These are phyloP conservation scores for Myathropa florea DNA, from an alignment of 2,888 invertebrate species.

Conservation along the genomic window DNA sequence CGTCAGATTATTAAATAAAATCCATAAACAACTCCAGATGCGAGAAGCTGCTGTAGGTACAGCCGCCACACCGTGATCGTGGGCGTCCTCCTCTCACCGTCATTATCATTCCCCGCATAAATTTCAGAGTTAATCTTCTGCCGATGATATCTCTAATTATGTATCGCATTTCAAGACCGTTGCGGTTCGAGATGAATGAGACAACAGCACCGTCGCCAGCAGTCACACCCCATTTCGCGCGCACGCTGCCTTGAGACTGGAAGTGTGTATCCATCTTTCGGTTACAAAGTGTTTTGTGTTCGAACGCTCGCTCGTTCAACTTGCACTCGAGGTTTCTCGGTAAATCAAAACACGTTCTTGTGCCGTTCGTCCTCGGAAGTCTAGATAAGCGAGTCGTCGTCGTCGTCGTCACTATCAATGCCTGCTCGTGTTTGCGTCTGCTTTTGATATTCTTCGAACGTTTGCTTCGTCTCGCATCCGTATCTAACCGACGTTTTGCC, in stretches of 20 bases:
- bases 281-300: not conserved
- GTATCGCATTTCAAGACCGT: conserved; percentile 35
- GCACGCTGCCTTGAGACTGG: not conserved
- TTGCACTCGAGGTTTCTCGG: not conserved
- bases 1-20: conserved; percentile 37
- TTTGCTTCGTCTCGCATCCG: not conserved
- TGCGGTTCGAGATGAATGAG: conserved; percentile 22
- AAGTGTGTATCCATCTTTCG: conserved; percentile 2
- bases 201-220: not conserved
- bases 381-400: not conserved
- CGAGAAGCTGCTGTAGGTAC: conserved; percentile 8
- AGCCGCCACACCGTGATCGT: not conserved
- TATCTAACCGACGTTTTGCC: conserved; percentile 26
- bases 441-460: not conserved
- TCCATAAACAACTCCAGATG: conserved; percentile 17
- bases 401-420: not conserved
- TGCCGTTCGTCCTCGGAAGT: not conserved
- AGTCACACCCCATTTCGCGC: not conserved
- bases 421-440: conserved; percentile 5
- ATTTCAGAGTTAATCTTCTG: conserved; percentile 48
- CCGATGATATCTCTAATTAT: conserved; percentile 48
- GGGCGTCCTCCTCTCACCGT: conserved; percentile 25
- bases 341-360: conserved; percentile 26
- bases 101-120: conserved; percentile 57
- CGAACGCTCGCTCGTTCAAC: not conserved